Evolutionary conservation across 1,140 invertebrate genomes (phyloP).

Genomic region (Cryptotermes secundus): DNA sequence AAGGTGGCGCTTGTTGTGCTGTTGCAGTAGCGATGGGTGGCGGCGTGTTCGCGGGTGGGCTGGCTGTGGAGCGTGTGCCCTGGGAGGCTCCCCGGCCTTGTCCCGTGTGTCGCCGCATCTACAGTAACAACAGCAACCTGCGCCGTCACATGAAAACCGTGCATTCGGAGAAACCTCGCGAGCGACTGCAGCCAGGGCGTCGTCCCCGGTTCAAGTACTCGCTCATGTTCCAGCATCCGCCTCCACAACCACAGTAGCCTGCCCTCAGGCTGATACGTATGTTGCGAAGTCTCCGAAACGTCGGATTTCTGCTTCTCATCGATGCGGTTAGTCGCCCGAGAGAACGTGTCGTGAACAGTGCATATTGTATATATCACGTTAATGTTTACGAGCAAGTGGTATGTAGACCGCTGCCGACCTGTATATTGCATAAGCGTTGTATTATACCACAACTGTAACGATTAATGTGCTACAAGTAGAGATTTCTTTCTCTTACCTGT

Average conservation of each 20-base stretch:
- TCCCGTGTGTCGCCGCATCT: constrained; percentile 48
- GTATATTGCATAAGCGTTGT: too few relatives aligned
- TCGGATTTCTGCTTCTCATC: too few relatives aligned
- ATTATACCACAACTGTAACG: too few relatives aligned
- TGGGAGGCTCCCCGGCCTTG: constrained; percentile 48
- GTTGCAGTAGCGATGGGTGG: constrained; percentile 26
- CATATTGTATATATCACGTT: too few relatives aligned
- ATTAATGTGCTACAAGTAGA: too few relatives aligned
- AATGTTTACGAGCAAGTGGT: too few relatives aligned
- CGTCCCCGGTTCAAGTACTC: constrained; percentile 23
- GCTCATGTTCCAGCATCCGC: not conserved
- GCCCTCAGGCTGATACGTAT: too few relatives aligned
- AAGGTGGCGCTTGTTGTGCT: not conserved
- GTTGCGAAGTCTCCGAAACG: too few relatives aligned
- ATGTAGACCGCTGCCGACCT: too few relatives aligned
- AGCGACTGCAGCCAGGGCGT: constrained; percentile 41
- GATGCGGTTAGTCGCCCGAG: too few relatives aligned
- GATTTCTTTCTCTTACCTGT: too few relatives aligned
- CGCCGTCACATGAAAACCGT: constrained; percentile 49
- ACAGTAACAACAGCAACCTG: constrained; percentile 53
- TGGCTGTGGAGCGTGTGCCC: constrained; percentile 28
- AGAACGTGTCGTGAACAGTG: too few relatives aligned
- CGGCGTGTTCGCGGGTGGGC: constrained; percentile 17
- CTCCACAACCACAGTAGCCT: not conserved
- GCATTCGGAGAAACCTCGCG: constrained; percentile 42